Conservation (phyloP, 2,797 vertebrate genomes). For the Pristis pectinata region DNA sequence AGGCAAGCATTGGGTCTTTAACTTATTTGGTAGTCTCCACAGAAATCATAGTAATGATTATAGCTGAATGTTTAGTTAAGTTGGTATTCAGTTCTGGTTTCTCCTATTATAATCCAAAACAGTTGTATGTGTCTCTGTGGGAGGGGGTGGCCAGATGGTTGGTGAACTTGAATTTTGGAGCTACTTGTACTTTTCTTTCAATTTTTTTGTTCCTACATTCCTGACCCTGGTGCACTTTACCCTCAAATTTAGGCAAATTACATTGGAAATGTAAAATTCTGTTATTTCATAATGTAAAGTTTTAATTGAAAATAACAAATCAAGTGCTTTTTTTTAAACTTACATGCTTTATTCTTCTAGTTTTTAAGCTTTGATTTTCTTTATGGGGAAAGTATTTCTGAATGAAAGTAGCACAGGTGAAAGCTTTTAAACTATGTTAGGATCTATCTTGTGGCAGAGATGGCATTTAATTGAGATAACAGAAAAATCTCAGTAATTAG, state of each 20-base stretch:
- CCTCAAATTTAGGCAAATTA: background rate
- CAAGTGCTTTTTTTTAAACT: background rate
- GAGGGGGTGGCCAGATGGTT: too few species aligned
- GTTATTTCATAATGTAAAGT: background rate
- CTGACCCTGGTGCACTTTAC: background rate
- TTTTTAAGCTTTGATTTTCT: background rate
- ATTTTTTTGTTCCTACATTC: background rate
- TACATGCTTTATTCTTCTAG: background rate
- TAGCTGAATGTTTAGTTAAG: background rate
- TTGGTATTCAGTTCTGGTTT: background rate
- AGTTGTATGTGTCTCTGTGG: background rate
- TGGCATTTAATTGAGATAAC: too few species aligned
- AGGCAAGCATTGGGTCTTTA: slow-evolving; percentile 50
- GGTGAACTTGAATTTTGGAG: background rate
- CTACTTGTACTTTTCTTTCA: background rate
- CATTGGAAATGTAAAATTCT: background rate
- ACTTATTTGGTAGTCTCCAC: background rate
- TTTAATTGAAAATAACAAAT: background rate
- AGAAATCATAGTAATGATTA: background rate
- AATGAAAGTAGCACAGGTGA: background rate
- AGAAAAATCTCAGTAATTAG: too few species aligned
- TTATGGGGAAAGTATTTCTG: background rate
- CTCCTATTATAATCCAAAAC: background rate
- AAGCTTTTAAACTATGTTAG: background rate
- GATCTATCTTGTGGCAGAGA: too few species aligned